A percentile compares a stretch with the other conserved stretches of the same genome.
These are phyloP conservation scores for Vireo griseus DNA, from an alignment of 2,797 vertebrate species.

Conservation along the genomic window DNA sequence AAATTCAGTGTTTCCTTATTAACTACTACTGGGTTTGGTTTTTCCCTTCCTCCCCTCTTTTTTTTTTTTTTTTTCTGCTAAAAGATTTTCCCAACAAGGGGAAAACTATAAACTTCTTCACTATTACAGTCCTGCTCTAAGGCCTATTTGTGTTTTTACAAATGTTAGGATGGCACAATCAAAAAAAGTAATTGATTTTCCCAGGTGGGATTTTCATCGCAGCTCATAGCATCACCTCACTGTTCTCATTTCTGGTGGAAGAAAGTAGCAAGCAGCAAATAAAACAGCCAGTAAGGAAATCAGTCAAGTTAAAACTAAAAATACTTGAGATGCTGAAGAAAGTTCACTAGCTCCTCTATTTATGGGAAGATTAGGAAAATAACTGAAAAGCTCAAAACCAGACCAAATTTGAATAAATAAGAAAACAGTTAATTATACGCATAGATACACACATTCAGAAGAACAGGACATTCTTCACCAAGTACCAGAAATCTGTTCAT, in stretches of 20 bases:
- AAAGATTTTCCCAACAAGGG: background rate
- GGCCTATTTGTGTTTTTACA: background rate
- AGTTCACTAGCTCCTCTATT: background rate
- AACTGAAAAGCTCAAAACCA: constrained; percentile 22
- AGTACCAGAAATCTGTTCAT: constrained; percentile 3
- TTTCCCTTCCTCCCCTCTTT: accelerated
- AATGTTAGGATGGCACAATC: background rate
- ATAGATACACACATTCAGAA: background rate
- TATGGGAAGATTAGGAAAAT: background rate
- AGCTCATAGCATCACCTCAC: constrained; percentile 27
- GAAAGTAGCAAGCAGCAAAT: constrained; percentile 54
- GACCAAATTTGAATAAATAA: constrained; percentile 19
- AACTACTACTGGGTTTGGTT: background rate
- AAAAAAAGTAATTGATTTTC: background rate
- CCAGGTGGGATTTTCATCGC: background rate
- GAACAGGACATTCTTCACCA: background rate
- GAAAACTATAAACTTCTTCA: background rate
- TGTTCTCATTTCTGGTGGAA: constrained; percentile 25
- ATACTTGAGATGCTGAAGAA: background rate
- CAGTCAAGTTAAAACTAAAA: constrained; percentile 9
- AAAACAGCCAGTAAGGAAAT: constrained; percentile 19
- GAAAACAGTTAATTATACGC: constrained; percentile 23
- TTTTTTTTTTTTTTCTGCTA: background rate
- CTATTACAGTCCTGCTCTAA: background rate
- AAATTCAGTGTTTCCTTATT: background rate